Evolutionary conservation across 2,888 invertebrate genomes (phyloP), one percentile per base, ranked within the genome.

Genomic region (Stegana nigrithorax): DNA sequence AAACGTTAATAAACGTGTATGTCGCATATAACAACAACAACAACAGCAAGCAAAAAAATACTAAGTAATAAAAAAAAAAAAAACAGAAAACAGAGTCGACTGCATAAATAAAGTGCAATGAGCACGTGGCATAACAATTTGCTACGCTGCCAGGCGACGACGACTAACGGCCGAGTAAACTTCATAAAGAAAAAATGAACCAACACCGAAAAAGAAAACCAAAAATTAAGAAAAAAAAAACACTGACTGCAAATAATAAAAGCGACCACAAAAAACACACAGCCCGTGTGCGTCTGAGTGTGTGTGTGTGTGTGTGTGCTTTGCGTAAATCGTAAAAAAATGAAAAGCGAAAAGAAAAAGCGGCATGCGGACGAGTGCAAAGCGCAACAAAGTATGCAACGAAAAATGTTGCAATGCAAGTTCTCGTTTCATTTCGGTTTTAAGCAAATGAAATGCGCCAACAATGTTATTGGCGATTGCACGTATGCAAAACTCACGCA

Each of bases 401-500:
- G 23, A 36, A 59, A 39, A n/a, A 36, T 59, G 32, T 5, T 25
- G 59, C 14, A 62, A 69, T n/a, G n/a, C n/a, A n/a, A n/a, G n/a
- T n/a, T n/a, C n/a, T n/a, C n/a, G n/a, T n/a, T n/a, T n/a, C 78
- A 80, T 80, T 80, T 76, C 74, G n/a, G 77, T 73, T 80, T 76
- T 80, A 80, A 76, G 70, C 80, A 76, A 76, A 76, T 76, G 75
- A 72, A 75, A 76, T 73, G 74, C 72, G 72, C 72, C 72, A 75
- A 75, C 75, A 65, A 65, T 80, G 80, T 80, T 76, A 76, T 80
- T 76, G 78, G 80, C 73, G 79, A 76, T 76, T 80, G 75, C 73
- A 64, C 36, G 66, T 68, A 59, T 39, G 63, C 59, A 19, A 12
- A 12, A 62, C 32, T 5, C 51, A 27, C 51, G 17, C 45, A 60